Conservation (phyloP, 2,888 invertebrate species). For the Anodontia alba region DNA sequence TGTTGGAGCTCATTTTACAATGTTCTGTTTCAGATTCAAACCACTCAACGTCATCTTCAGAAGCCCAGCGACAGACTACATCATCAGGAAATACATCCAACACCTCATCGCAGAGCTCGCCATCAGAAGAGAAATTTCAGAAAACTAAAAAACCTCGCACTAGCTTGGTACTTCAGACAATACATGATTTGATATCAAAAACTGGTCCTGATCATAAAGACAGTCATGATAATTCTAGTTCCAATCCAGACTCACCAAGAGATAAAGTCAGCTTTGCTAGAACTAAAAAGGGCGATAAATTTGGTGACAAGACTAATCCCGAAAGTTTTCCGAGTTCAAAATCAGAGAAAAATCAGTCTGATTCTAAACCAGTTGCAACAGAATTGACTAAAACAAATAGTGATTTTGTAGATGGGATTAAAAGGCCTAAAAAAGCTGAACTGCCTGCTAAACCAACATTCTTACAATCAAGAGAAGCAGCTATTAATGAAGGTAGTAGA, state of each 20-base stretch:
- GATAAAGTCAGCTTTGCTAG: slow-evolving; percentile 51
- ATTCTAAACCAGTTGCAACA: neutral
- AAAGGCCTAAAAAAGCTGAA: slow-evolving; percentile 62
- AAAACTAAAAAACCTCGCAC: slow-evolving; percentile 31
- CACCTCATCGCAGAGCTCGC: slow-evolving; percentile 1
- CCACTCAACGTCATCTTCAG: slow-evolving; percentile 36
- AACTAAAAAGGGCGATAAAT: slow-evolving; percentile 33
- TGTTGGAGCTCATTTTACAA: no score
- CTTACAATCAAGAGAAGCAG: slow-evolving; percentile 63
- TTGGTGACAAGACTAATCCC: slow-evolving; percentile 47
- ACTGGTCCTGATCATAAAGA: slow-evolving; percentile 33
- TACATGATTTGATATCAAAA: slow-evolving; percentile 47
- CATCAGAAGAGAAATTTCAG: slow-evolving; percentile 23
- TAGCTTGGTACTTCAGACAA: slow-evolving; percentile 43
- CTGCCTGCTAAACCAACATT: slow-evolving; percentile 76
- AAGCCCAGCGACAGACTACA: slow-evolving; percentile 45
- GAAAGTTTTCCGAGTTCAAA: slow-evolving; percentile 22
- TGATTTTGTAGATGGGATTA: neutral
- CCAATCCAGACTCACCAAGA: slow-evolving; percentile 66
- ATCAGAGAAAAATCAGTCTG: slow-evolving; percentile 6
- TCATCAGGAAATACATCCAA: slow-evolving; percentile 25
- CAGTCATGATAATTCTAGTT: slow-evolving; percentile 51
- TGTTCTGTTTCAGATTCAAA: slow-evolving; percentile 5
- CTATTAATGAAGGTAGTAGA: slow-evolving; percentile 59
- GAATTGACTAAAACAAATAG: neutral